Conservation (phyloP, 2,113 vertebrate species). For the Cephalophus harveyi region DNA sequence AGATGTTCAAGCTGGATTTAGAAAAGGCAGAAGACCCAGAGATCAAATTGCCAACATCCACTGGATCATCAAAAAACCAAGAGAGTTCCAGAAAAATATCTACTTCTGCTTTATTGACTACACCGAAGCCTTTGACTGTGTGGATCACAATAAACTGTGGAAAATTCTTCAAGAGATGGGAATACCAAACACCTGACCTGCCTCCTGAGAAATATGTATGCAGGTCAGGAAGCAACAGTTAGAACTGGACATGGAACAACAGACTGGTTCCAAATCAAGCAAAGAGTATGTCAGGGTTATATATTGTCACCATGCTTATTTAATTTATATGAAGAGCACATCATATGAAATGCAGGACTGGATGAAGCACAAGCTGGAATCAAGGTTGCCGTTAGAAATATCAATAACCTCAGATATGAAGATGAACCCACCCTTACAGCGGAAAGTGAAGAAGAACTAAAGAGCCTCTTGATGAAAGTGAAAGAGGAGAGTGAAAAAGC, state of each 20-base stretch:
- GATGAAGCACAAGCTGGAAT: background rate
- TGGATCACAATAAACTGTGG: background rate
- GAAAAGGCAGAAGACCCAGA: background rate
- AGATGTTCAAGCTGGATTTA: background rate
- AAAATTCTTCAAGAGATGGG: background rate
- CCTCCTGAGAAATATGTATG: background rate
- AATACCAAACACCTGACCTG: background rate
- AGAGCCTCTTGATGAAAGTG: background rate
- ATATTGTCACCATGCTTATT: background rate
- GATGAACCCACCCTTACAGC: background rate
- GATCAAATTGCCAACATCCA: accelerated
- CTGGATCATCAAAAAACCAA: accelerated
- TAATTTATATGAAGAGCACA: background rate
- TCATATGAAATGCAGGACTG: background rate
- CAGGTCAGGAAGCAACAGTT: background rate
- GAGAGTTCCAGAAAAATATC: background rate
- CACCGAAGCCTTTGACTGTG: background rate
- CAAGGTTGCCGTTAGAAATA: background rate
- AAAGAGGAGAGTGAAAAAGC: background rate
- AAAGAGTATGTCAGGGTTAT: background rate
- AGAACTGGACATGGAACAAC: background rate
- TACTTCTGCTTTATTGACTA: background rate
- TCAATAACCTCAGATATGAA: background rate
- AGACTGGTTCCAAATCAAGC: background rate
- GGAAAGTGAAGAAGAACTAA: background rate